phyloP scores from a whole-genome alignment of 2,888 invertebrate genomes.

The Scaeva pyrastri region DNA sequence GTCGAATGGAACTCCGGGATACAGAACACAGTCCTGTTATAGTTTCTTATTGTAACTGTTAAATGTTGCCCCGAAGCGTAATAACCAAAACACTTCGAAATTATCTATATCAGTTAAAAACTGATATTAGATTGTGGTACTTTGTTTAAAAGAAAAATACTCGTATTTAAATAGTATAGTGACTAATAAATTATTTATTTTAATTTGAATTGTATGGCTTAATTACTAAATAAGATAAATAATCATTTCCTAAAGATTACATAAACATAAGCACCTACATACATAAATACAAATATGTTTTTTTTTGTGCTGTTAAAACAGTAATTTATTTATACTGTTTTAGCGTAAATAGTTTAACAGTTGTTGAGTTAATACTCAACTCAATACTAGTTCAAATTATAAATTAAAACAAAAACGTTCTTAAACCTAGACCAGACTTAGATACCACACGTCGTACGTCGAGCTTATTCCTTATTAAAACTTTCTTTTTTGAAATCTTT shows the following conservation, averaged over 20 bases:
- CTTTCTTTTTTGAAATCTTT: too few relatives aligned
- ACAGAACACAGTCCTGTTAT: too few relatives aligned
- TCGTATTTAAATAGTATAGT: not conserved
- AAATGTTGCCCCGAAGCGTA: too few relatives aligned
- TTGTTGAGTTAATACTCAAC: not conserved
- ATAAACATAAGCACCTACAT: constrained; percentile 43
- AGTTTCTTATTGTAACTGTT: too few relatives aligned
- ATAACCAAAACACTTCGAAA: too few relatives aligned
- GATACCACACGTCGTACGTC: too few relatives aligned
- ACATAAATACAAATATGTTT: not conserved
- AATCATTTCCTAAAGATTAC: constrained; percentile 51
- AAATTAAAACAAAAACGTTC: constrained; percentile 14
- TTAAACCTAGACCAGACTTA: not conserved
- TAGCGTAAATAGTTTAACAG: not conserved
- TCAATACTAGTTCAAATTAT: constrained; percentile 27
- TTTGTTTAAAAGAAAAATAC: not conserved
- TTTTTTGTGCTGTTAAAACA: constrained; percentile 43
- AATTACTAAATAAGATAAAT: constrained; percentile 30
- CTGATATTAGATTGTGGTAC: too few relatives aligned
- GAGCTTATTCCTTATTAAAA: too few relatives aligned
- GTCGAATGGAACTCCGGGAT: too few relatives aligned
- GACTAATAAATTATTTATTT: constrained; percentile 45
- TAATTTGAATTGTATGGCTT: constrained; percentile 14
- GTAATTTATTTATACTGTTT: not conserved
- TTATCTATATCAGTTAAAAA: too few relatives aligned